Percentiles rank a stretch among this genome's conserved stretches.
Evolutionary conservation across 2,888 invertebrate species (phyloP).

Genomic region (Pimpla rufipes): DNA sequence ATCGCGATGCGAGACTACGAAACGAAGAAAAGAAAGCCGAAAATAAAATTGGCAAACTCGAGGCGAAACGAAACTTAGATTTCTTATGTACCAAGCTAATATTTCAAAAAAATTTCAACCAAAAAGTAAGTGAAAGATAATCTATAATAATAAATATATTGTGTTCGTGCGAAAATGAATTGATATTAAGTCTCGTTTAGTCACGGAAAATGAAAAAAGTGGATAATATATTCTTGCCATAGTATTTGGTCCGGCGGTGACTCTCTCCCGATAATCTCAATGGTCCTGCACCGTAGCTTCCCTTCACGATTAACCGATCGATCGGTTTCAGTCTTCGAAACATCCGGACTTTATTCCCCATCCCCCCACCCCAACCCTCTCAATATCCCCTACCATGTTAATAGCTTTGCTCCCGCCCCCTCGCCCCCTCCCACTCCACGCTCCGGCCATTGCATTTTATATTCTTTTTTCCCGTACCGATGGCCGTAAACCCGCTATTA

Average conservation of each 20-base stretch:
- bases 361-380: conserved; percentile 31
- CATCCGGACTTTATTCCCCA: conserved; percentile 45
- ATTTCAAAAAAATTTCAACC: neutral
- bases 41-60: conserved; percentile 34
- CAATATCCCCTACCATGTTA: conserved; percentile 43
- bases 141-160: neutral
- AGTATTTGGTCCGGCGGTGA: neutral
- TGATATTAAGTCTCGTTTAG: too few relatives aligned
- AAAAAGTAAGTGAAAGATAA: neutral
- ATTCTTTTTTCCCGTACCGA: conserved; percentile 50
- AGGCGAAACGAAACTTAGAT: neutral
- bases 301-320: conserved; percentile 74
- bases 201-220: neutral
- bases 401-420: conserved; percentile 41
- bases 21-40: conserved; percentile 30
- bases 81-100: neutral
- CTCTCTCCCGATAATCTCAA: conserved; percentile 64
- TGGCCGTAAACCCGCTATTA: conserved; percentile 14
- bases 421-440: conserved; percentile 40
- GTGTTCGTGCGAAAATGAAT: too few relatives aligned
- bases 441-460: conserved; percentile 65
- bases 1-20: neutral
- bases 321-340: conserved; percentile 61
- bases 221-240: neutral
- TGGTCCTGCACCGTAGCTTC: conserved; percentile 62